Conservation (phyloP, 2,797 vertebrate genomes). For the Mycteria americana region DNA sequence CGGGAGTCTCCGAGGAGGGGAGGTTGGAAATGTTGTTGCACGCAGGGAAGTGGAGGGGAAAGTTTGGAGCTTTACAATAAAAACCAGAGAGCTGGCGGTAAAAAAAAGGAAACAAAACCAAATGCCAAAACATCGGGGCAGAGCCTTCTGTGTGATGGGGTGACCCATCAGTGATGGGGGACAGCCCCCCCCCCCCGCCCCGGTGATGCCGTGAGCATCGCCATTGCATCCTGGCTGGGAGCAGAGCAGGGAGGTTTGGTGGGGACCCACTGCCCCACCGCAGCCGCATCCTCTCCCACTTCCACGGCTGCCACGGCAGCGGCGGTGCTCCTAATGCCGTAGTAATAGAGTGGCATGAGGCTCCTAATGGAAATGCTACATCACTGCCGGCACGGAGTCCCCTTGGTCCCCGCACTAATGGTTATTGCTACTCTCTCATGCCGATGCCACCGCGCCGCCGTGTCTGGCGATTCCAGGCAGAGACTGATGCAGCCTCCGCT, state of each 20-base stretch:
- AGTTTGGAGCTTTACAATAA: slow-evolving; percentile 34
- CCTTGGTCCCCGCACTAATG: background rate
- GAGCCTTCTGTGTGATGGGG: background rate
- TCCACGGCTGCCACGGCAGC: fast-evolving
- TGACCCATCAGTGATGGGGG: background rate
- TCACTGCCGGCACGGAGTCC: slow-evolving; percentile 8
- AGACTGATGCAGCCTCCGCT: slow-evolving; percentile 2
- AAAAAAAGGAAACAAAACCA: background rate
- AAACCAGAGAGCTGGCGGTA: background rate
- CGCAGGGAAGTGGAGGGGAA: slow-evolving; percentile 45
- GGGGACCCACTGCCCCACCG: background rate
- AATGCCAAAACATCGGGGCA: background rate
- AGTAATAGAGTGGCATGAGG: background rate
- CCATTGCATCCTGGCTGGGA: background rate
- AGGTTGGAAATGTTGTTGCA: slow-evolving; percentile 53
- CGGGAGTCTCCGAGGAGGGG: slow-evolving; percentile 45
- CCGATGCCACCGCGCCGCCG: background rate
- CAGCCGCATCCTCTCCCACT: background rate
- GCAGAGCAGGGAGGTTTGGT: background rate
- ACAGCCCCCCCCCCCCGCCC: background rate
- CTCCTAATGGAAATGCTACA: slow-evolving; percentile 43
- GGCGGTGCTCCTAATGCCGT: background rate
- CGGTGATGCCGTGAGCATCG: background rate
- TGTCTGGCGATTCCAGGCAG: background rate
- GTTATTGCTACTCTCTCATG: slow-evolving; percentile 13